Evolutionary conservation across 1,140 invertebrate species (phyloP).

Genomic region (Pogonus chalceus): DNA sequence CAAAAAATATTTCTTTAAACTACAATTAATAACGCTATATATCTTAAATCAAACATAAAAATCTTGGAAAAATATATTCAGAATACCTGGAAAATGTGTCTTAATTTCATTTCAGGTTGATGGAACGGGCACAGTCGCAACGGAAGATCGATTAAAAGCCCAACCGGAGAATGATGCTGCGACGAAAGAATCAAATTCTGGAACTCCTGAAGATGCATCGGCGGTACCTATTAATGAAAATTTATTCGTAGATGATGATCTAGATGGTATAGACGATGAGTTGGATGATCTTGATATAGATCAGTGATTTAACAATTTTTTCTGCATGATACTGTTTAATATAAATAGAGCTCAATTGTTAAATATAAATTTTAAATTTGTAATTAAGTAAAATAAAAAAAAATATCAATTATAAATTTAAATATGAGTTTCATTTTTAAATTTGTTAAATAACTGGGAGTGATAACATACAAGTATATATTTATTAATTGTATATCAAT

Average conservation of each 20-base stretch:
- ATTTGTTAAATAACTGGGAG: too few species aligned
- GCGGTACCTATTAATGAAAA: constrained; percentile 87
- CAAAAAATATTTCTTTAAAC: too few species aligned
- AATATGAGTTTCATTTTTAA: too few species aligned
- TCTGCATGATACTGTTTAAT: constrained; percentile 4
- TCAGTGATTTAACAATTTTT: constrained; percentile 35
- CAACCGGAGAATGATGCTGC: constrained; percentile 26
- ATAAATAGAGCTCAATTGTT: constrained; percentile 6
- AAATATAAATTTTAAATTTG: background rate
- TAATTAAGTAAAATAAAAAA: too few species aligned
- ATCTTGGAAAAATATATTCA: too few species aligned
- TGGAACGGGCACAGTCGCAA: constrained; percentile 48
- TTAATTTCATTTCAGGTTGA: constrained; percentile 37
- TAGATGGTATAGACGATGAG: constrained; percentile 75
- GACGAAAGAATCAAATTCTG: constrained; percentile 24
- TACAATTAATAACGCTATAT: too few species aligned
- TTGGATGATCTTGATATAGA: constrained; percentile 61
- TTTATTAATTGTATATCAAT: too few species aligned
- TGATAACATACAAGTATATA: too few species aligned
- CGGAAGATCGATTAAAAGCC: constrained; percentile 35
- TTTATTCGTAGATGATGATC: constrained; percentile 82
- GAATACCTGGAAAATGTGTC: too few species aligned
- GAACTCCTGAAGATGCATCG: constrained; percentile 36
- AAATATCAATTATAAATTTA: too few species aligned
- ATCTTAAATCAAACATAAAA: too few species aligned